Base-by-base conservation (phyloP, 2,797 vertebrate genomes). In the Sylvilagus floridanus region DNA sequence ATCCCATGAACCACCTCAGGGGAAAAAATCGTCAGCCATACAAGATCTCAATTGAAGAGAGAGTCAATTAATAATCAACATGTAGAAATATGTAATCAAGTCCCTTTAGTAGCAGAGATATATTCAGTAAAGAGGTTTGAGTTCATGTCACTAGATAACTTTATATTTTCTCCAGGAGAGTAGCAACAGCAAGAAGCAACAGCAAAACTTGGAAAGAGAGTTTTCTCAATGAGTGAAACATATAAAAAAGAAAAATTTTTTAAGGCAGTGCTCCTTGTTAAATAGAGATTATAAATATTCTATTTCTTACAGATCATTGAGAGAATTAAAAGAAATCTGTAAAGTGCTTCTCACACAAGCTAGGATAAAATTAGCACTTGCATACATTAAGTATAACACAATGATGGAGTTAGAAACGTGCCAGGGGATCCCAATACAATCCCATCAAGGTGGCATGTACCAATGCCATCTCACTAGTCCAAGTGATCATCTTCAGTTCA, bases 281-380 rank as follows among this genome's bases (percentile, higher is more conserved):
- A 96, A 93, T 62, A 69, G 84, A 95, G 69, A 81, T 96, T 90
- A 97, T 95, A 96, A 96, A 96, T 94, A 95, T 81, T 97, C 85
- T 95, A 87, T 81, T 94, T 94, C 79, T 94, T 81, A 93, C 32
- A 52, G 83, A 92, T 97, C 89, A 96, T 3, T 92, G 79, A 26
- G 19, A 93, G 82, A 91, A 92, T 57, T 63, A 76, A 78, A 63
- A 82, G 28, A 47, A 88, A 96, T 94, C 10, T 93, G 62, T 91
- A 87, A 96, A 94, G 83, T 91, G 60, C 32, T 95, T 96, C 71
- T 79, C 72, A 81, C 60, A 94, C 68, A 35, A 35, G 35, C 2
- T 35, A 35, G 35, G 35, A 35, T 35, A 35, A 35, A 35, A 35
- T 35, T 35, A 35, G 35, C 35, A 35, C 35, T 35, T 35, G 35